Evolutionary conservation across 92 coral and sea anemone genomes (phyloP).

Genomic region (Montipora capitata): DNA sequence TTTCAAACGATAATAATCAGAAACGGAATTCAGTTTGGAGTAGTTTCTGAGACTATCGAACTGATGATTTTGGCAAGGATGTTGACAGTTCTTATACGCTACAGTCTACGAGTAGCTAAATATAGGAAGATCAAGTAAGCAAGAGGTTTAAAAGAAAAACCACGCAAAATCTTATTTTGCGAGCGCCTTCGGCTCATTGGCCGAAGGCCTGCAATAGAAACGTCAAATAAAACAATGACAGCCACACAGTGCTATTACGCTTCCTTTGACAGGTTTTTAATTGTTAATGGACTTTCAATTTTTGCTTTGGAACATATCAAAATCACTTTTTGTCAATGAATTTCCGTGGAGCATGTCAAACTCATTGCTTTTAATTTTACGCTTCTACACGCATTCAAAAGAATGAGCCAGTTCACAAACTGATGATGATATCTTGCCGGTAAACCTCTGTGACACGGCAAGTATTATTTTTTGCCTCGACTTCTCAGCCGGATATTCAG

Average conservation of each 20-base stretch:
- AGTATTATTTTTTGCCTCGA: too few relatives aligned
- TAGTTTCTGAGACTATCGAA: not conserved
- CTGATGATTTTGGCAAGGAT: not conserved
- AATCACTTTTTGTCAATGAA: too few relatives aligned
- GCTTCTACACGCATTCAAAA: too few relatives aligned
- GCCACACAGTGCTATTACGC: conserved; percentile 39
- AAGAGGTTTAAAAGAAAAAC: conserved; percentile 12
- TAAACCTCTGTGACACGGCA: too few relatives aligned
- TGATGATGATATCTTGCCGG: too few relatives aligned
- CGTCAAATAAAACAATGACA: conserved; percentile 57
- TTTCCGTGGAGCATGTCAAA: too few relatives aligned
- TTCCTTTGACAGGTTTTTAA: conserved; percentile 37
- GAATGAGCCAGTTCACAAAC: too few relatives aligned
- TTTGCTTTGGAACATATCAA: not conserved
- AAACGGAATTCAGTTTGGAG: not conserved
- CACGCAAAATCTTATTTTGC: conserved; percentile 3
- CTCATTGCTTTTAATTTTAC: too few relatives aligned
- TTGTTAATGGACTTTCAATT: conserved; percentile 40
- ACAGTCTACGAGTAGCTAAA: not conserved
- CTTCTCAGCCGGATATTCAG: too few relatives aligned
- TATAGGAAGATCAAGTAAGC: not conserved
- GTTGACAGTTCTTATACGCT: too few relatives aligned
- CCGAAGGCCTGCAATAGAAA: conserved; percentile 1
- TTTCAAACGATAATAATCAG: not conserved
- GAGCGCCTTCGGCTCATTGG: conserved; percentile 28